Evolutionary conservation across 2,888 invertebrate species (phyloP), one percentile per base, ranked within the genome.

Genomic region (Euphydryas editha): DNA sequence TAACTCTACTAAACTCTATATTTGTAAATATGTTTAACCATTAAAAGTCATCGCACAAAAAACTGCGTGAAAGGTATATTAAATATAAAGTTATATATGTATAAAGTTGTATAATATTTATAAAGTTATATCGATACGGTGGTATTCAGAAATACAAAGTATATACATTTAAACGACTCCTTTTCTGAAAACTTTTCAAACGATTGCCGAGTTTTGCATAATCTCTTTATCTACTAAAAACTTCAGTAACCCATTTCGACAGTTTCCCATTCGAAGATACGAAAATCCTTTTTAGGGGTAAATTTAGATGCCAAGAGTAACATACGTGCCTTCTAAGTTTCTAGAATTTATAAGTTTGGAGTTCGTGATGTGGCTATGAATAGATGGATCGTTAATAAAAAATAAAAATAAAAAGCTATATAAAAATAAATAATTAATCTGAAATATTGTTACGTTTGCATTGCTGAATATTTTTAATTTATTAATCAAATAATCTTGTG

Each of bases 271-370:
- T 51, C 6, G 15, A 20, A 13, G 49, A 7, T 51, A 51, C 21
- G 49, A 1, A 21, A 51, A 51, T 51, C 21, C 24, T 15, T 51
- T 24, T 47, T 51, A 21, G 15, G 49, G 15, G 49, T 21, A 15
- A 21, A 24, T 15, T 51, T 15, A 21, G 49, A 51, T 51, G 21
- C 49, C 49, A 21, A 51, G 24, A 51, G 49, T 15, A 44, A 44
- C 42, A 39, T 39, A 39, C 39, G 42, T 44, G 42, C 42, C 21
- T 24, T 21, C 21, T 7, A 6, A 15, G 15, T 51, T 21, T 46
- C 17, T 18, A 24, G 49, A 51, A 51, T 51, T 51, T 51, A 51
- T 51, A 51, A 15, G 24, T 51, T 51, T 24, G 7, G 15, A 51
- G 49, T 24, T 51, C 49, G 15, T 24, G 24, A 51, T 24, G 24